Evolutionary conservation across 2,888 invertebrate species (phyloP).

Genomic region (Cheilosia vernalis): DNA sequence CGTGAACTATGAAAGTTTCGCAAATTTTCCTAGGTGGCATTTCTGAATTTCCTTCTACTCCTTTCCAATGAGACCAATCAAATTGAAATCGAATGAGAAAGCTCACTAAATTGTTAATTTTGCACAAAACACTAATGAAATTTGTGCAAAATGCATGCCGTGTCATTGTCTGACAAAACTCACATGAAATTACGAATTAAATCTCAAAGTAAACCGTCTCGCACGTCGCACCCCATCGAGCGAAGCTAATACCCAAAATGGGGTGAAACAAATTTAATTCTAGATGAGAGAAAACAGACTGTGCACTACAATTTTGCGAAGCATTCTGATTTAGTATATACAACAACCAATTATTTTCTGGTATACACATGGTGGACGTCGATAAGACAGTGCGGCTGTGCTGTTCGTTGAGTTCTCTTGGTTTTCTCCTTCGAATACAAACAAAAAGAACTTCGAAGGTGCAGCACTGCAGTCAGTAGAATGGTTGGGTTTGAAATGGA

Average conservation of each 20-base stretch:
- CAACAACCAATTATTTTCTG: conserved; percentile 40
- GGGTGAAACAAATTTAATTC: background rate
- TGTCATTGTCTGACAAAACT: too few relatives aligned
- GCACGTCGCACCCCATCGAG: too few relatives aligned
- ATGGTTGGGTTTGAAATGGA: too few relatives aligned
- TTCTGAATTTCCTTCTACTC: background rate
- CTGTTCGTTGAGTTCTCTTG: conserved; percentile 52
- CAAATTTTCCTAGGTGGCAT: conserved; percentile 1
- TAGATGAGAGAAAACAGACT: conserved; percentile 12
- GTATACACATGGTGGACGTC: background rate
- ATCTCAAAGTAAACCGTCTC: too few relatives aligned
- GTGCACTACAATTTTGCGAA: conserved; percentile 1
- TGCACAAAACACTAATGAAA: background rate
- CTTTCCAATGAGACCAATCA: conserved; percentile 19
- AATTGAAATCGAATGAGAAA: background rate
- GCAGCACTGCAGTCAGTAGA: too few relatives aligned
- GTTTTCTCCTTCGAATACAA: background rate
- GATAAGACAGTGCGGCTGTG: conserved; percentile 26
- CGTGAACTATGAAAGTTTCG: conserved; percentile 31
- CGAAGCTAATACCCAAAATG: too few relatives aligned
- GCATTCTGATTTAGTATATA: conserved; percentile 52
- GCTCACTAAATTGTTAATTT: too few relatives aligned
- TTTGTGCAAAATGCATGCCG: too few relatives aligned
- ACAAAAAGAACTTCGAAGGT: background rate
- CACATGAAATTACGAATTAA: too few relatives aligned